A percentile compares a stretch with the other conserved stretches of the same genome.
These are phyloP conservation scores for Sesamia inferens DNA, from an alignment of 2,888 invertebrate species.

Conservation along the genomic window DNA sequence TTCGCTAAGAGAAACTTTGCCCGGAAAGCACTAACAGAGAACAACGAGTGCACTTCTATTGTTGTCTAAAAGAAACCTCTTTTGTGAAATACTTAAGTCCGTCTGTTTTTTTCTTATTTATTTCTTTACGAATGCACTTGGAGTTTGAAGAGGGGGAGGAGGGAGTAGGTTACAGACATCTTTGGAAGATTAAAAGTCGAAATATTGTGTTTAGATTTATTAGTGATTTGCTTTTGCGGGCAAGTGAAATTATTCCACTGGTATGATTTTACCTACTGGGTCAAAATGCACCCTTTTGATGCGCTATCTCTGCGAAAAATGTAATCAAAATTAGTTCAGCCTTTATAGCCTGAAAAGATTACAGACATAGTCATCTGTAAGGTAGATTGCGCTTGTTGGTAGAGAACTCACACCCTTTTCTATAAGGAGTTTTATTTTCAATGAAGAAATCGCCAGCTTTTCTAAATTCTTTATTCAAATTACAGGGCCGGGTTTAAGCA, in stretches of 20 bases:
- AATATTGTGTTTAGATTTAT: neutral
- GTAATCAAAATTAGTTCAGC: neutral
- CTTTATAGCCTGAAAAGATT: neutral
- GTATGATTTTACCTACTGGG: neutral
- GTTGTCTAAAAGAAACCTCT: slow-evolving; percentile 21
- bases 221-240: neutral
- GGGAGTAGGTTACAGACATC: neutral
- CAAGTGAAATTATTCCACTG: neutral
- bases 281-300: neutral
- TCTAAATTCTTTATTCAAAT: neutral
- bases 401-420: too few relatives aligned
- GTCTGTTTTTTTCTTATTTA: slow-evolving; percentile 17
- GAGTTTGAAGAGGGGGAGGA: neutral
- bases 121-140: slow-evolving; percentile 4
- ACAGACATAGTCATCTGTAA: neutral
- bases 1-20: slow-evolving; percentile 30
- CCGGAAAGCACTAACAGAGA: slow-evolving; percentile 17
- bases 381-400: too few relatives aligned
- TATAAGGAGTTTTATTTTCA: too few relatives aligned
- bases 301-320: neutral
- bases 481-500: neutral
- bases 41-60: slow-evolving; percentile 32
- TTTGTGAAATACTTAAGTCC: slow-evolving; percentile 26
- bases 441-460: neutral
- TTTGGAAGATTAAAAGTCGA: neutral